Base-by-base conservation (phyloP, 2,113 vertebrate genomes). In the Poeciliopsis occidentalis region DNA sequence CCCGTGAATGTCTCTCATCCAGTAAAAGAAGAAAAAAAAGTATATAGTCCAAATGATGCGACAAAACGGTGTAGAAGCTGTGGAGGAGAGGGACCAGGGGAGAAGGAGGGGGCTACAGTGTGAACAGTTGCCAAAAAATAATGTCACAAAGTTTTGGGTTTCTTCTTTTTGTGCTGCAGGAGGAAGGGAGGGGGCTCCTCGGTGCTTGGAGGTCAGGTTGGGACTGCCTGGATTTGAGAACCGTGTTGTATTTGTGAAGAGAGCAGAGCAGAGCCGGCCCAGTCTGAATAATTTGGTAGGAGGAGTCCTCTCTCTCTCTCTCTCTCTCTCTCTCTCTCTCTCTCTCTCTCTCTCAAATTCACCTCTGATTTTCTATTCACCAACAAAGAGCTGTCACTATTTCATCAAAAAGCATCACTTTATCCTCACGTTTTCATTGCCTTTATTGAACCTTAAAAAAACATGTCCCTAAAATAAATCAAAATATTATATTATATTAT, bases 341-440 rank as follows among this genome's bases (percentile, higher is more conserved):
- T 57, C 84, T 10, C 82, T 13, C 67, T 0, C 76, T 32, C 71
- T 60, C 71, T 61, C 76, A 41, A 39, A 78, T 68, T 95, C 93
- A 94, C 96, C 95, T 92, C 95, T 94, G 95, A 95, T 95, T 74
- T 96, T 94, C 95, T 96, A 95, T 95, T 96, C 97, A 96, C 95
- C 96, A 99, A 99, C 97, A 99, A 99, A 99, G 97, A 97, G 95
- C 96, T 98, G 97, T 98, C 96, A 97, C 94, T 96, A 95, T 95
- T 89, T 92, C 91, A 94, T 95, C 94, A 95, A 84, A 93, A 80
- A 94, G 78, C 83, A 66, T 73, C 29, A 81, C 84, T 89, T 82
- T 81, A 90, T 91, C 85, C 67, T 89, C 85, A 91, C 85, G 81
- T 92, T 93, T 90, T 85, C 82, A 84, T 90, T 88, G 87, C 76